Evolutionary conservation across 2,113 vertebrate species (phyloP).

Genomic region (Isichthys henryi): DNA sequence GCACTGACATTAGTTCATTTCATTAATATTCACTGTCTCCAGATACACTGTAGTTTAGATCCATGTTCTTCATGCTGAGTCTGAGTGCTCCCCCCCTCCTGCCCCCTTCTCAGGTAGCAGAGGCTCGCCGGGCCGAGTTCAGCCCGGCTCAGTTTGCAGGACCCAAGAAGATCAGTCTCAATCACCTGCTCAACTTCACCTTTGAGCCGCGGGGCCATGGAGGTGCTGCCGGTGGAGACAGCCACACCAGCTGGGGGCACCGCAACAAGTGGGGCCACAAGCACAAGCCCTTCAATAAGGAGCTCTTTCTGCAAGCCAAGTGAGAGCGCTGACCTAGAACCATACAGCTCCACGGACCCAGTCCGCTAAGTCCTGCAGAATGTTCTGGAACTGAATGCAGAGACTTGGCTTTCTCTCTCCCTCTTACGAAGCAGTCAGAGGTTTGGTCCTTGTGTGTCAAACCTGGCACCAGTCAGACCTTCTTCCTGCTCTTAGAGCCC

Average conservation of each 20-base stretch:
- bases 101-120: conserved; percentile 77
- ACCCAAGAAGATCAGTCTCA: conserved; percentile 95
- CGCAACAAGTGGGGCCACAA: conserved; percentile 95
- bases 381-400: neutral
- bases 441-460: neutral
- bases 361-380: neutral
- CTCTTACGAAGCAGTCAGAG: neutral
- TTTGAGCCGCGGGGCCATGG: conserved; percentile 88
- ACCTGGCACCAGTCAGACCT: neutral
- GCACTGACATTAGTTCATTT: neutral
- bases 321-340: conserved; percentile 50
- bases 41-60: neutral
- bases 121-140: conserved; percentile 92
- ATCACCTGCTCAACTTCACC: conserved; percentile 97
- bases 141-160: conserved; percentile 97
- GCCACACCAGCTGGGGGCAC: conserved; percentile 81
- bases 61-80: neutral
- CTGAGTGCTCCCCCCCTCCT: neutral
- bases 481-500: neutral
- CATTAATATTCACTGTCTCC: neutral
- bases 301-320: conserved; percentile 98
- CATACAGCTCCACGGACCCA: neutral
- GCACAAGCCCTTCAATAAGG: conserved; percentile 96
- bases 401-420: neutral
- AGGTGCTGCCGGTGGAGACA: conserved; percentile 65